These are phyloP conservation scores for Adelognathus sp. DNA, from an alignment of 2,888 invertebrate genomes.

Conservation along the genomic window DNA sequence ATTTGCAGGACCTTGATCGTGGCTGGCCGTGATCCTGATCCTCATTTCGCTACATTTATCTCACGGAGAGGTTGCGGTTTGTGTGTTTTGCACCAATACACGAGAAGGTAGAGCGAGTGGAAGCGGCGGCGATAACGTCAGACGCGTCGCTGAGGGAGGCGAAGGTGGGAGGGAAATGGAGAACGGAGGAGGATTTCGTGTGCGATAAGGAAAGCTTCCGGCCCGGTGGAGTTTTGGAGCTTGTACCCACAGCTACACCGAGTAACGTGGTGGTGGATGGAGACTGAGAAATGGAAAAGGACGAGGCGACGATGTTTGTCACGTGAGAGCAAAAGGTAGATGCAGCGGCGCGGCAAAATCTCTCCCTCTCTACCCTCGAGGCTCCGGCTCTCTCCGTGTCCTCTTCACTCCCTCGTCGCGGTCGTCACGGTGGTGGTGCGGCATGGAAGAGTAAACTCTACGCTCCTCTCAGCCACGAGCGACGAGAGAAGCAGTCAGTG, in stretches of 20 bases:
- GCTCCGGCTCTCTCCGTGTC: constrained; percentile 42
- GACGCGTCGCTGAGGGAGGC: constrained; percentile 12
- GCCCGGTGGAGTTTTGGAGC: constrained; percentile 2
- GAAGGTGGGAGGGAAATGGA: neutral
- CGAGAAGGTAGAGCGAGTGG: constrained; percentile 3
- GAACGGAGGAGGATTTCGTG: neutral
- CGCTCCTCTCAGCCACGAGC: constrained; percentile 28
- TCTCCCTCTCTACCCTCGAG: neutral
- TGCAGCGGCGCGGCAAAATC: neutral
- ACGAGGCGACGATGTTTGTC: neutral
- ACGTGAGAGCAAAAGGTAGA: neutral
- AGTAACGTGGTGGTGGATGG: too few relatives aligned
- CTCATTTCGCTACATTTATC: neutral
- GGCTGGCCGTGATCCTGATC: constrained; percentile 13
- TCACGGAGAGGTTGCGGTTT: neutral
- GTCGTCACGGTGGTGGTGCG: constrained; percentile 13
- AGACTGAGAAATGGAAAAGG: neutral
- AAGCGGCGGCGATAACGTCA: constrained; percentile 25
- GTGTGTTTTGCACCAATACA: neutral
- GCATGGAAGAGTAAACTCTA: constrained; percentile 31
- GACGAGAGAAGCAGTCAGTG: constrained; percentile 47
- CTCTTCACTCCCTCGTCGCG: constrained; percentile 33
- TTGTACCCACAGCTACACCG: neutral
- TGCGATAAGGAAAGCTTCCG: neutral
- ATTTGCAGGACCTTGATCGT: constrained; percentile 22